phyloP scores from a whole-genome alignment of 2,113 vertebrate genomes.

The Trematocara unimaculatum region DNA sequence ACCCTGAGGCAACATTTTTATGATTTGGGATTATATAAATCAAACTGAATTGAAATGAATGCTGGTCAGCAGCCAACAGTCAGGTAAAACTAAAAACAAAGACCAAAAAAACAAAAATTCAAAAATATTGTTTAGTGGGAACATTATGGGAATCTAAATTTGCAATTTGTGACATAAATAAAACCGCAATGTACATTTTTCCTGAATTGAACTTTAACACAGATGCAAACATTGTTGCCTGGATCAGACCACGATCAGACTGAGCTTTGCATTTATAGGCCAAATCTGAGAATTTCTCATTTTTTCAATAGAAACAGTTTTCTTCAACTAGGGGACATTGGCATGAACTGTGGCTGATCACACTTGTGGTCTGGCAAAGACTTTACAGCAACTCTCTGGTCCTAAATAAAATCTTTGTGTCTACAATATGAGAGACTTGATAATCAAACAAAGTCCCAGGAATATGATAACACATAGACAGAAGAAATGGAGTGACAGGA shows the following conservation, averaged over 20 bases:
- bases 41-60: background rate
- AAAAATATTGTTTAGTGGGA: background rate
- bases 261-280: background rate
- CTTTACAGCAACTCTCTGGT: background rate
- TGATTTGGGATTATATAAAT: background rate
- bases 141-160: background rate
- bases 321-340: background rate
- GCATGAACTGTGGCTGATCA: background rate
- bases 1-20: background rate
- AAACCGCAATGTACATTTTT: background rate
- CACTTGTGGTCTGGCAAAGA: background rate
- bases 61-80: background rate
- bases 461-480: conserved; percentile 66
- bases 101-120: background rate
- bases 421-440: conserved; percentile 66
- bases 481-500: conserved; percentile 60
- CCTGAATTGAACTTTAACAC: background rate
- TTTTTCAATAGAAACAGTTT: background rate
- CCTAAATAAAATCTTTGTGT: background rate
- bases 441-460: conserved; percentile 61
- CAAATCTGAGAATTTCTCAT: background rate
- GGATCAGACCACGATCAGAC: background rate
- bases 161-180: background rate
- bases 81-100: background rate
- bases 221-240: background rate